Conservation (phyloP, 2,797 vertebrate genomes). For the Tragopan temminckii region DNA sequence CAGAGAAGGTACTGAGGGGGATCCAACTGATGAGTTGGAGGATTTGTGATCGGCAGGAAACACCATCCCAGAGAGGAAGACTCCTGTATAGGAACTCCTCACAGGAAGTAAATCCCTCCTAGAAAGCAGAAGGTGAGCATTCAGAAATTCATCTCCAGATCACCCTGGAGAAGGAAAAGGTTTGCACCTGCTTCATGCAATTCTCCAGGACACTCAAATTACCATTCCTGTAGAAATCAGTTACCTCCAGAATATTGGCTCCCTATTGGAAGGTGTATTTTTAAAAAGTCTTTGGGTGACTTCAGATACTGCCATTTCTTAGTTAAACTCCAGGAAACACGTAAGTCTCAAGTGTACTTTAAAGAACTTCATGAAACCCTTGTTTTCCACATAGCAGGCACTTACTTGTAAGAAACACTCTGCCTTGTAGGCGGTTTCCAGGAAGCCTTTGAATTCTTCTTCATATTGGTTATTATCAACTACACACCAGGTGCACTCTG, state of each 20-base stretch:
- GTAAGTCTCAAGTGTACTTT: background rate
- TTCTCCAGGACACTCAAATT: background rate
- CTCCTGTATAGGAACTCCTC: slow-evolving; percentile 93
- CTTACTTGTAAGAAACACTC: slow-evolving; percentile 93
- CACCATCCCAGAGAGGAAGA: slow-evolving; percentile 92
- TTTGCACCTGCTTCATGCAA: background rate
- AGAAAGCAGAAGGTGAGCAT: slow-evolving; percentile 37
- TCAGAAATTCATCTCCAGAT: background rate
- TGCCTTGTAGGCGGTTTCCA: slow-evolving; percentile 84
- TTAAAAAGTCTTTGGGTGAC: background rate
- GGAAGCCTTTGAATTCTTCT: slow-evolving; percentile 84
- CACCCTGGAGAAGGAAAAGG: background rate
- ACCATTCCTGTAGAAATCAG: background rate
- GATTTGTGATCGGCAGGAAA: slow-evolving; percentile 85
- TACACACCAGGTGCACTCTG: slow-evolving; percentile 89
- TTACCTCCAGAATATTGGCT: background rate
- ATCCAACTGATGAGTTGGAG: slow-evolving; percentile 91
- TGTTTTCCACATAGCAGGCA: background rate
- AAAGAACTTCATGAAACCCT: background rate
- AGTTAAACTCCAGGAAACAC: background rate
- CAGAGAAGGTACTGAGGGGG: slow-evolving; percentile 85
- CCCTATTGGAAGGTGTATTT: background rate
- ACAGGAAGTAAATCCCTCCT: slow-evolving; percentile 92
- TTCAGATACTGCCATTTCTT: background rate
- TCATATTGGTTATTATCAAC: slow-evolving; percentile 80